Base-by-base conservation (phyloP, 2,888 invertebrate species). In the Melikaiella ostensackeni region DNA sequence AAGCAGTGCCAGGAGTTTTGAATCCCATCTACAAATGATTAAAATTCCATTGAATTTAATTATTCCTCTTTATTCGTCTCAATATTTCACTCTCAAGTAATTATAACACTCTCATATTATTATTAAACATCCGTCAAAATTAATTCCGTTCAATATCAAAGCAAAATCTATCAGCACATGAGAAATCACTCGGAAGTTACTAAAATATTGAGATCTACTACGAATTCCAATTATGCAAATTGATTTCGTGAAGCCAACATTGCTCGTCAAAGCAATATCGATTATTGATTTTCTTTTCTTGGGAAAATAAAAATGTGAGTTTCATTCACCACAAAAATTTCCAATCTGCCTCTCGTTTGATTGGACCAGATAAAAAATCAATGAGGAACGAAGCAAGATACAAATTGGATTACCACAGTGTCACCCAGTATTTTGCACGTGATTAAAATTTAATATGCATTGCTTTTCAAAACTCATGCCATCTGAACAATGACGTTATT, bases 1-100 rank as follows among this genome's bases (percentile, higher is more conserved):
- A 97, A 4, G 96, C 94, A 0, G 96, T 95, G 2, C 94, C 92
- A 24, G 95, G 94, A 0, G 95, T 96, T 90, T 96, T 97, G 79
- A 95, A 95, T 0, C 96, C 95, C 93, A 97, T 96, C 95, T 97
- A 27, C 11, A 6, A 46, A 42, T 38, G 6, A 46, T 13, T 13
- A 19, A 70, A 70, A 21, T 27, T 42, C 42, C 16, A 70, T 64
- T 46, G 27, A n/a, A 35, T 8, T 30, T 5, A n/a, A 9, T 50
- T 9, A 55, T 55, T 55, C 4, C 55, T 55, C 2, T 55, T n/a
- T 30, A 4, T 30, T 50, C n/a, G 9, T 9, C 9, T 2, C 7
- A n/a, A 2, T 50, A 8, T n/a, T 7, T n/a, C n/a, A n/a, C n/a
- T 8, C 8, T 8, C n/a, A 50, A 38, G 38, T 19, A 46, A 19